A percentile compares a stretch with the other conserved stretches of the same genome.
phyloP scores from a whole-genome alignment of 1,140 invertebrate species.

The Pteromalus puparum region DNA sequence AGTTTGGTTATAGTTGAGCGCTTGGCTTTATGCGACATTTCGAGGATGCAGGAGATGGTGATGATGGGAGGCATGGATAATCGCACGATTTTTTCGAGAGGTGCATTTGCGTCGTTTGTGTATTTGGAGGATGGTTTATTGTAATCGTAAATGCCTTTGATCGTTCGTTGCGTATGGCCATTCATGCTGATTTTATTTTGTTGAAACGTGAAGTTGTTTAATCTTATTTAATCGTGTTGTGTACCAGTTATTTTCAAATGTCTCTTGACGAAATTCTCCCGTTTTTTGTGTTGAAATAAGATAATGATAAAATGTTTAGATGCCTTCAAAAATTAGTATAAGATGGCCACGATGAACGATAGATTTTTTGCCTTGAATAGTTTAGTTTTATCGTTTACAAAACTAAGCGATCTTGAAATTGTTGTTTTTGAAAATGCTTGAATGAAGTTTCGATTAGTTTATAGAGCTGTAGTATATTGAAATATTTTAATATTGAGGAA shows the following conservation, averaged over 20 bases:
- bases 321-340: too few relatives aligned
- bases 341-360: not conserved
- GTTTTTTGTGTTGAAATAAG: too few relatives aligned
- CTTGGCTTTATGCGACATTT: not conserved
- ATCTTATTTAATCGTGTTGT: too few relatives aligned
- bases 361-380: not conserved
- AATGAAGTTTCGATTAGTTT: too few relatives aligned
- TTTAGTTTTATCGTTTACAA: not conserved
- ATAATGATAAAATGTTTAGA: too few relatives aligned
- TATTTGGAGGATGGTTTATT: too few relatives aligned
- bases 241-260: not conserved
- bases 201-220: not conserved
- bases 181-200: not conserved
- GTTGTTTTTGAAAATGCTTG: not conserved
- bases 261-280: not conserved
- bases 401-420: not conserved
- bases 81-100: not conserved
- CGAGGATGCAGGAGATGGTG: not conserved
- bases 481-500: constrained; percentile 1
- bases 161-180: not conserved
- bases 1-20: constrained; percentile 77
- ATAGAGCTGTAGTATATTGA: not conserved
- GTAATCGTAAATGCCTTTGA: not conserved
- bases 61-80: not conserved
- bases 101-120: too few relatives aligned